These are phyloP conservation scores for Glaucomys volans DNA, from an alignment of 2,113 vertebrate species.

Conservation along the genomic window DNA sequence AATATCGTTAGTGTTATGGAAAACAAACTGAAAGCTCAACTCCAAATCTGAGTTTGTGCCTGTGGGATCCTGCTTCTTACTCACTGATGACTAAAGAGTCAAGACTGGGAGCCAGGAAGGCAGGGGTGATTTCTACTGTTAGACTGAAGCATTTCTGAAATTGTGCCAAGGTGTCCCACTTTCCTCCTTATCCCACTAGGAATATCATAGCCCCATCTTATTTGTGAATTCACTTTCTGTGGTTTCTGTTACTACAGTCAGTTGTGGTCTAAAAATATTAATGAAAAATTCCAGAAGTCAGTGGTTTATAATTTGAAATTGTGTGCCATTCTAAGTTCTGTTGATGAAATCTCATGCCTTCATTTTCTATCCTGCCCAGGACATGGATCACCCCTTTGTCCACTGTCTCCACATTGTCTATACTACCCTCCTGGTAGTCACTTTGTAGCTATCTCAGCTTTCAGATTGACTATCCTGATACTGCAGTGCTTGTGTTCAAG, in stretches of 20 bases:
- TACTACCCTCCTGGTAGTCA: neutral
- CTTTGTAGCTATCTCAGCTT: neutral
- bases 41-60: slow-evolving; percentile 32
- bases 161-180: neutral
- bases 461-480: neutral
- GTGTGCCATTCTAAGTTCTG: neutral
- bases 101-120: neutral
- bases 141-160: neutral
- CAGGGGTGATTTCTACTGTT: neutral
- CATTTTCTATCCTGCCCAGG: no score
- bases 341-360: neutral
- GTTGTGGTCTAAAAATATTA: neutral
- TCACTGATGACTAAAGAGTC: slow-evolving; percentile 50
- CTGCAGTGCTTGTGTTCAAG: neutral
- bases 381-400: neutral
- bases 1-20: slow-evolving; percentile 20
- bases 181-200: neutral
- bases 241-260: neutral
- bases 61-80: neutral
- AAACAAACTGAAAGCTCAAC: slow-evolving; percentile 43
- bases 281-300: neutral
- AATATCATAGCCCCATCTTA: neutral
- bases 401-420: neutral
- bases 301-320: neutral
- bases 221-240: neutral